Evolutionary conservation across 2,797 vertebrate species (phyloP).

Genomic region (Thaleichthys pacificus): DNA sequence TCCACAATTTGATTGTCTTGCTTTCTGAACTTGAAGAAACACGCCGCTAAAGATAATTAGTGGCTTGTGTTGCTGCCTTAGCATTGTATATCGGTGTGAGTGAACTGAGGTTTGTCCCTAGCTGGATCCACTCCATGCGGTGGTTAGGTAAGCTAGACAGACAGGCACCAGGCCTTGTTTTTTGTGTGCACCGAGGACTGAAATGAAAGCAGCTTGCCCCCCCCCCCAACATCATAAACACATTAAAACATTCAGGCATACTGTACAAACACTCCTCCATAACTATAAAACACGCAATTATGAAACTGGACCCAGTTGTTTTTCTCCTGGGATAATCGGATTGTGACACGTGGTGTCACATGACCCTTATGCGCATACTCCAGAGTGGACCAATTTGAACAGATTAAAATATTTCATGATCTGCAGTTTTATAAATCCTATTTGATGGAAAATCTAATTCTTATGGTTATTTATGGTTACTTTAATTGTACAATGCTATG

Average conservation of each 20-base stretch:
- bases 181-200: constrained; percentile 36
- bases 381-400: neutral
- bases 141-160: constrained; percentile 52
- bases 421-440: neutral
- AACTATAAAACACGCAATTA: neutral
- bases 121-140: constrained; percentile 36
- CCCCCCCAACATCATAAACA: constrained; percentile 26
- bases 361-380: neutral
- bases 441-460: neutral
- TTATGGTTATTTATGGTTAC: neutral
- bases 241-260: constrained; percentile 5
- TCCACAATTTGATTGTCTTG: too few relatives aligned
- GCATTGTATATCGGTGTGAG: neutral
- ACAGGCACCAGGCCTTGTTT: constrained; percentile 47
- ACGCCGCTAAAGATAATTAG: too few relatives aligned
- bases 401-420: neutral
- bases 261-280: neutral
- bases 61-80: too few relatives aligned
- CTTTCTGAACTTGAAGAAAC: too few relatives aligned
- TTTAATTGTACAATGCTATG: too few relatives aligned
- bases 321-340: constrained; percentile 30
- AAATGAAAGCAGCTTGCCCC: constrained; percentile 35
- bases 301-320: constrained; percentile 41
- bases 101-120: neutral
- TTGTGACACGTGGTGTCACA: constrained; percentile 22